A percentile compares a stretch with the other conserved stretches of the same genome.
Evolutionary conservation across 2,113 vertebrate genomes (phyloP).

Genomic region (Kobus ellipsiprymnus): DNA sequence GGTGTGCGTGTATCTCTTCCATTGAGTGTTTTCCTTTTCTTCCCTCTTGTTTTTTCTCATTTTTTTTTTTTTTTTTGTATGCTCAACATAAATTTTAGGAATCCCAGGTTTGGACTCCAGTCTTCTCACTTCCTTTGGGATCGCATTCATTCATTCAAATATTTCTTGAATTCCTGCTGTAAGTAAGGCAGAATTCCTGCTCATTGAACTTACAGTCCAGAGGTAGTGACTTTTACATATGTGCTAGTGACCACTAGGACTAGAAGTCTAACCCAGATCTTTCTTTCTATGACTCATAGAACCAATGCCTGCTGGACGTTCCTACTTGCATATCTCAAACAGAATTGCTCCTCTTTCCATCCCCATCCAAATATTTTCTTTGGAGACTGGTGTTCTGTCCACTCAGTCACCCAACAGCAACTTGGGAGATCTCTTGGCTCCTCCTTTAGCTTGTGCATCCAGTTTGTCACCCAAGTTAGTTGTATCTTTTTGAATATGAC

Average conservation of each 20-base stretch:
- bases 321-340: neutral
- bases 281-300: neutral
- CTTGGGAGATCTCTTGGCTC: neutral
- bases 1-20: neutral
- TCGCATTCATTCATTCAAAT: neutral
- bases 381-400: neutral
- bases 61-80: neutral
- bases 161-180: neutral
- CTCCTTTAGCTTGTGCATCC: neutral
- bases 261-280: neutral
- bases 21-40: neutral
- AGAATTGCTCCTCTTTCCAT: neutral
- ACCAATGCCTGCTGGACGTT: neutral
- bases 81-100: neutral
- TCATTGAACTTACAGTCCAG: neutral
- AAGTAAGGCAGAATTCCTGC: neutral
- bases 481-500: neutral
- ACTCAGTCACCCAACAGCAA: neutral
- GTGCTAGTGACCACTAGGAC: neutral
- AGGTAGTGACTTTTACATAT: neutral
- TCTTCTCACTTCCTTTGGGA: neutral
- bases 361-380: neutral
- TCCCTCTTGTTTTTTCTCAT: neutral
- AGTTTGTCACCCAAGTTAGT: neutral
- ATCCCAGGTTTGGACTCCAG: neutral